Evolutionary conservation across 1,140 invertebrate genomes (phyloP).

Genomic region (Dufourea novaeangliae): DNA sequence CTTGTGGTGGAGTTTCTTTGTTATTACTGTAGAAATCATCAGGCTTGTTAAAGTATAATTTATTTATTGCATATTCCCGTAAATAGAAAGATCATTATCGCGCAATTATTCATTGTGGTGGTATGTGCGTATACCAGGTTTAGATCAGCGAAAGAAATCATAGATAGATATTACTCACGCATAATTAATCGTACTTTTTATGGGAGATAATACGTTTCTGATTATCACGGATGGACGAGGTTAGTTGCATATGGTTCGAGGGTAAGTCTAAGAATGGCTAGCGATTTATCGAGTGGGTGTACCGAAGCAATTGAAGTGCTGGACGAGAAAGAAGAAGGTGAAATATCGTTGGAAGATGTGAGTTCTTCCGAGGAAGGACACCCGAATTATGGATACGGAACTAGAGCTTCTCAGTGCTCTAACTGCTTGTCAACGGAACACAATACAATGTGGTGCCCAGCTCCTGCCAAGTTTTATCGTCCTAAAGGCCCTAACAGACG

Average conservation of each 20-base stretch:
- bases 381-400: conserved; percentile 53
- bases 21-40: background rate
- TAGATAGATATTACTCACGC: background rate
- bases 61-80: background rate
- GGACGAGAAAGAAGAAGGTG: conserved; percentile 78
- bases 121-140: conserved; percentile 1
- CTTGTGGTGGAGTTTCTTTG: conserved; percentile 3
- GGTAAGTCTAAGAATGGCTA: conserved; percentile 74
- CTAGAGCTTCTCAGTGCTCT: conserved; percentile 52
- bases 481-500: conserved; percentile 56
- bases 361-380: conserved; percentile 78
- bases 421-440: conserved; percentile 63
- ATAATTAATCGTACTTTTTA: conserved; percentile 42
- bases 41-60: conserved; percentile 6
- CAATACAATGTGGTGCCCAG: conserved; percentile 64
- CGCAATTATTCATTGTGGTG: background rate
- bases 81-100: background rate
- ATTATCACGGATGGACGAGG: conserved; percentile 32
- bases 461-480: conserved; percentile 37
- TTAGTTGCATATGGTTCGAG: conserved; percentile 31
- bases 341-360: conserved; percentile 79
- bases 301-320: conserved; percentile 71
- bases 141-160: conserved; percentile 9
- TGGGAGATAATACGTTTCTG: background rate
- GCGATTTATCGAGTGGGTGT: conserved; percentile 75